These are phyloP conservation scores for Bombus sylvicola DNA, from an alignment of 1,140 invertebrate species.

Conservation along the genomic window DNA sequence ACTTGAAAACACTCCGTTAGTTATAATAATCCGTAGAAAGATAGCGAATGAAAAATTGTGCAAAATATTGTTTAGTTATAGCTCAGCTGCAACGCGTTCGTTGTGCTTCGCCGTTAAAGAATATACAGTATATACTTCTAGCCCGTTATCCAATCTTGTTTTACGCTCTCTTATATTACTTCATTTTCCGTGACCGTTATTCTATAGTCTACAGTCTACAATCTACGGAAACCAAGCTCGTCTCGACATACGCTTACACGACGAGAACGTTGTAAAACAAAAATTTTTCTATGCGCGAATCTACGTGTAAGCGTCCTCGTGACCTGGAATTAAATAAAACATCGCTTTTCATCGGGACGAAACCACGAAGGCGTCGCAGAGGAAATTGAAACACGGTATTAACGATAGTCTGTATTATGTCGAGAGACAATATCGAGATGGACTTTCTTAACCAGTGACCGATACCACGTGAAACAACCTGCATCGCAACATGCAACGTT, in stretches of 20 bases:
- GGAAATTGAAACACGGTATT: conserved; percentile 37
- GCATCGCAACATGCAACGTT: conserved; percentile 32
- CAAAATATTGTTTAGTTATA: conserved; percentile 5
- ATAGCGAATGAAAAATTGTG: not conserved
- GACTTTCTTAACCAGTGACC: too few relatives aligned
- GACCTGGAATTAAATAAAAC: conserved; percentile 14
- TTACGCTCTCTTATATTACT: not conserved
- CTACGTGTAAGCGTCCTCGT: not conserved
- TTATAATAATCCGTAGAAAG: not conserved
- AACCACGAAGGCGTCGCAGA: not conserved
- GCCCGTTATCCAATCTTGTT: conserved; percentile 11
- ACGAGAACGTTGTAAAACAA: not conserved
- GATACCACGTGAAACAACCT: not conserved
- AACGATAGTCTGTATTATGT: not conserved
- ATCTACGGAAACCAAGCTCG: not conserved
- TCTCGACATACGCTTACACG: too few relatives aligned
- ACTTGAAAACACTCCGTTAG: not conserved
- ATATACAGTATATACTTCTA: not conserved
- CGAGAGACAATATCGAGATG: not conserved
- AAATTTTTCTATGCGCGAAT: not conserved
- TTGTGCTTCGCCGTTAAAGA: not conserved
- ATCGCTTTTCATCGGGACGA: not conserved
- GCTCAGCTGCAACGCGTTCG: not conserved
- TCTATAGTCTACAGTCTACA: not conserved
- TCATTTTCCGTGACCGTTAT: not conserved